Evolutionary conservation across 1,140 invertebrate species (phyloP), one percentile per base, ranked within the genome.

Genomic region (Ericerus pela): DNA sequence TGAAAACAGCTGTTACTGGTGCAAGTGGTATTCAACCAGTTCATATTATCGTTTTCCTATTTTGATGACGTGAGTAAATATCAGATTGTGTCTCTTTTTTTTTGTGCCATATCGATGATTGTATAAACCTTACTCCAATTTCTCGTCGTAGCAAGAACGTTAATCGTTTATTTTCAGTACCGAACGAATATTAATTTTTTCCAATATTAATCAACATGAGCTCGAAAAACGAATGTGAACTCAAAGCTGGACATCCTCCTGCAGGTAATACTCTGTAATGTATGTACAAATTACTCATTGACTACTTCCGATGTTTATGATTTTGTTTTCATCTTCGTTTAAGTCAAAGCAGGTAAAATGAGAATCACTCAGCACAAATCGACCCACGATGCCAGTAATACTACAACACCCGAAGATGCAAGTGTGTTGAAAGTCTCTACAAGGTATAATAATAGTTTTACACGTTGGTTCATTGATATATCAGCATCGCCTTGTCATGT

Each of bases 361-460:
- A 76, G 89, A 58, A 89, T 93, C 64, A 88, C 84, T 4, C 88
- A 92, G 62, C 83, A 92, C 64, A 91, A 91, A 69, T 72, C 80
- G 2, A 29, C 29, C 6, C 16, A n/a, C 5, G 30, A 52, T 20
- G 27, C 28, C n/a, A 16, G 16, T 12, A 22, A 31, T 2, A 31
- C 11, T 2, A 4, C 37, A 0, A 38, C 33, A 8, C 4, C 28
- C 1, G 52, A 47, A 5, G 57, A 27, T 2, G 38, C 31, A 5
- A 58, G 47, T 28, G 38, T 64, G 43, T 60, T 75, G 11, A 75
- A 73, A 61, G 65, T 75, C 5, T 70, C 72, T 18, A 68, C 65
- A 3, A 47, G 52, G 57, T 58, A 54, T 29, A 41, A 51, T 18
- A 20, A 51, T 51, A 20, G 38, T 11, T 11, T 33, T 33, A 33